Base-by-base conservation (phyloP, 2,888 invertebrate species). In the Chymomyza procnemis region DNA sequence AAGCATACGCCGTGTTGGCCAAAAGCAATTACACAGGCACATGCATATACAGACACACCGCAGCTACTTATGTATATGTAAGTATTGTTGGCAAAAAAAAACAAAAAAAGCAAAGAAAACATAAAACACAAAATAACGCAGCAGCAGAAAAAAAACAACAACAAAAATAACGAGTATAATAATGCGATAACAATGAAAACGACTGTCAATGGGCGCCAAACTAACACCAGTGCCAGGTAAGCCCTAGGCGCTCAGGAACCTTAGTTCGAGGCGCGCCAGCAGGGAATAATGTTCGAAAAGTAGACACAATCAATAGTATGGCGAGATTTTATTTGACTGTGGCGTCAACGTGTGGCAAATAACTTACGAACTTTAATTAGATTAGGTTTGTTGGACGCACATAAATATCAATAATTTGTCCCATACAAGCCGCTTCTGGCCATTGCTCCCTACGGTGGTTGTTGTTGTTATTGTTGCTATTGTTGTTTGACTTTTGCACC, bases 311-410 rank as follows among this genome's bases (percentile, higher is more conserved):
- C 34, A 41, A 41, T 41, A 41, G 9, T 41, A 41, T 41, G 34
- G 12, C 12, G 9, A 3, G 34, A 41, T 12, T 55, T 26, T 16
- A 59, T 19, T 21, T 19, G 22, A 22, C 46, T 26, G 66, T 19
- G 22, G 21, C 50, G 22, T 18, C 50, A 57, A 59, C 41, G 61
- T 62, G 57, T 61, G 21, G 61, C 67, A 60, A 61, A 74, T 69
- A 79, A 72, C 66, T 68, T 66, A 69, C 52, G 69, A 72, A 71
- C 73, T 79, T 76, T 79, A 75, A 83, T 83, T 79, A 78, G 77
- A 83, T 85, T 77, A 83, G 61, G 69, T 71, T 74, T 64, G 68
- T 47, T n/a, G 67, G 54, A 9, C 62, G 61, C 59, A 59, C 66
- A 70, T 71, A 62, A 74, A 70, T 78, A 62, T 71, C 69, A 63